Evolutionary conservation across 2,113 vertebrate genomes (phyloP).

Genomic region (Alethe castanea): DNA sequence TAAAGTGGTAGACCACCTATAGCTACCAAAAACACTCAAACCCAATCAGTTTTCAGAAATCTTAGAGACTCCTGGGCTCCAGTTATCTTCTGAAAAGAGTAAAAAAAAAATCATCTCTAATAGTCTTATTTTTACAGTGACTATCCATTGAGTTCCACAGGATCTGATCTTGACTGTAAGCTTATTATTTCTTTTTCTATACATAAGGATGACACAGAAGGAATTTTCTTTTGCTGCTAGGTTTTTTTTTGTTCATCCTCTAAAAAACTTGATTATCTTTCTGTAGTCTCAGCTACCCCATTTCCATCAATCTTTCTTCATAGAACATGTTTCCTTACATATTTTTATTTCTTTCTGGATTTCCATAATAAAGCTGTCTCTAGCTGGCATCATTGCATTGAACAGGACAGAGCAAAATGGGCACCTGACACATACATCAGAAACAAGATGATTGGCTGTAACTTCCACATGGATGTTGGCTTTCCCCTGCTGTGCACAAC

Average conservation of each 20-base stretch:
- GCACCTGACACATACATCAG: background rate
- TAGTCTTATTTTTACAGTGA: background rate
- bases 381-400: background rate
- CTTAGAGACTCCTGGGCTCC: background rate
- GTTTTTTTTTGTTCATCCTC: background rate
- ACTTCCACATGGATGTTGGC: background rate
- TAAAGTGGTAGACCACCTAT: background rate
- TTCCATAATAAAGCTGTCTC: background rate
- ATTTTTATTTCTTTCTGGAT: background rate
- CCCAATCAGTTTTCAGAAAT: background rate
- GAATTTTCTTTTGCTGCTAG: background rate
- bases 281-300: background rate
- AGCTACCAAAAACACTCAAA: background rate
- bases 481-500: background rate
- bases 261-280: accelerated
- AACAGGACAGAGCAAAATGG: background rate
- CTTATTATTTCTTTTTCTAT: background rate
- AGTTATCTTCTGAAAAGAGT: background rate
- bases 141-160: background rate
- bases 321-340: background rate
- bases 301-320: background rate
- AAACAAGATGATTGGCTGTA: background rate
- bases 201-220: background rate
- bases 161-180: background rate
- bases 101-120: background rate